Conservation (phyloP, 2,113 vertebrate species). For the Saccopteryx bilineata region DNA sequence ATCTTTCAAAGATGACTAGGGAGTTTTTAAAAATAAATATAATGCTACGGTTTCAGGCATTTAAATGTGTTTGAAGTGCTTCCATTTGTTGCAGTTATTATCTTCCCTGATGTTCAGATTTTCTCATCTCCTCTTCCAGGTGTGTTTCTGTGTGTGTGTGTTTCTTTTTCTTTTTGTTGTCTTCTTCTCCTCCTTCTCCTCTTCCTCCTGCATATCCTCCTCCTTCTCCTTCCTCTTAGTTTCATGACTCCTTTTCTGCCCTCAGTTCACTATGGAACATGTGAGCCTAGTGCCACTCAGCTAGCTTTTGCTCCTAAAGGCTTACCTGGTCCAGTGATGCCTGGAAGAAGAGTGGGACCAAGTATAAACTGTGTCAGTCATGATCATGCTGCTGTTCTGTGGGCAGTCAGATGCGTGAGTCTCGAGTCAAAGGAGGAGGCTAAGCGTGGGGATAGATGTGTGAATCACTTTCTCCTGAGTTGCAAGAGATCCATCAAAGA, state of each 20-base stretch:
- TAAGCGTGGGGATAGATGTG: not conserved
- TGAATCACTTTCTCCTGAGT: not conserved
- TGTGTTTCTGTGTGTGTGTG: not conserved
- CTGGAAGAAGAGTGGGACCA: not conserved
- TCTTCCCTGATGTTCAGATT: not conserved
- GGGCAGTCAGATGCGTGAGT: not conserved
- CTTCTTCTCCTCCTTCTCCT: no score
- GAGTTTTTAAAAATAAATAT: slow-evolving; percentile 46
- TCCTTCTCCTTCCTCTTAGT: not conserved
- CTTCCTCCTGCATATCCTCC: no score
- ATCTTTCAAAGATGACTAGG: not conserved
- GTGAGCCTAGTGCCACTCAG: not conserved
- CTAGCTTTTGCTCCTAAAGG: not conserved
- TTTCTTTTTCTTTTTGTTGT: no score
- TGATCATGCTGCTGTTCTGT: not conserved
- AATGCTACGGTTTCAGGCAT: not conserved
- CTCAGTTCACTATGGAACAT: not conserved
- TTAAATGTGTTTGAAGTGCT: not conserved
- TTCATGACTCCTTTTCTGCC: not conserved
- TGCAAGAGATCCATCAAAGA: not conserved
- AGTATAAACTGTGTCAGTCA: not conserved
- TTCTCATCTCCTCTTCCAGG: not conserved
- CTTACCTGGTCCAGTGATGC: not conserved
- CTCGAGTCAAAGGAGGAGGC: not conserved
- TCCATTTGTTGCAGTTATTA: not conserved